A percentile compares a stretch with the other conserved stretches of the same genome.
Evolutionary conservation across 2,797 vertebrate species (phyloP).

Genomic region (Decapterus maruadsi): DNA sequence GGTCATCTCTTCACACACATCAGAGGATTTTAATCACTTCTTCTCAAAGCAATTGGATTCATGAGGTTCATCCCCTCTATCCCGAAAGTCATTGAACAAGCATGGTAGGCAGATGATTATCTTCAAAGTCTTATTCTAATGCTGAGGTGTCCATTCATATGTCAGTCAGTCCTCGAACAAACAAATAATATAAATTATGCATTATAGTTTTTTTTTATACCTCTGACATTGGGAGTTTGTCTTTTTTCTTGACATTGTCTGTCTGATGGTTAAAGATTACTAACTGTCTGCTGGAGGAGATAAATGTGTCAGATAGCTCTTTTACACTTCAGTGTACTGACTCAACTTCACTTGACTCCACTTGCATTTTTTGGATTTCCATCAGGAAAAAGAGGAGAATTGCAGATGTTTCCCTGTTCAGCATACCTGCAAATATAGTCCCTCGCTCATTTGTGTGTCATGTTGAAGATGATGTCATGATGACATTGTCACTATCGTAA

Average conservation of each 20-base stretch:
- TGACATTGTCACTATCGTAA: too few species aligned
- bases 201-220: not conserved
- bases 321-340: too few species aligned
- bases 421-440: too few species aligned
- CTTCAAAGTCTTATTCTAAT: constrained; percentile 7
- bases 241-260: not conserved
- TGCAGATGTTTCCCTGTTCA: too few species aligned
- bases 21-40: constrained; percentile 57
- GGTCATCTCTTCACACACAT: constrained; percentile 34
- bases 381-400: too few species aligned
- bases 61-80: constrained; percentile 37
- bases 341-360: too few species aligned
- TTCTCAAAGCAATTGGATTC: constrained; percentile 52
- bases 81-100: constrained; percentile 40
- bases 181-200: not conserved
- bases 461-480: too few species aligned
- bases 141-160: not conserved
- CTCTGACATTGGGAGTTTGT: not conserved
- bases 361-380: too few species aligned
- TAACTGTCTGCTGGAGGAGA: not conserved
- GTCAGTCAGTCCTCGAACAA: not conserved
- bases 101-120: constrained; percentile 31
- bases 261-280: not conserved
- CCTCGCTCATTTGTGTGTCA: too few species aligned
- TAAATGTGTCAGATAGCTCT: not conserved